A percentile compares a stretch with the other conserved stretches of the same genome.
These are phyloP conservation scores for Glaucomys volans DNA, from an alignment of 2,113 vertebrate species.

Conservation along the genomic window DNA sequence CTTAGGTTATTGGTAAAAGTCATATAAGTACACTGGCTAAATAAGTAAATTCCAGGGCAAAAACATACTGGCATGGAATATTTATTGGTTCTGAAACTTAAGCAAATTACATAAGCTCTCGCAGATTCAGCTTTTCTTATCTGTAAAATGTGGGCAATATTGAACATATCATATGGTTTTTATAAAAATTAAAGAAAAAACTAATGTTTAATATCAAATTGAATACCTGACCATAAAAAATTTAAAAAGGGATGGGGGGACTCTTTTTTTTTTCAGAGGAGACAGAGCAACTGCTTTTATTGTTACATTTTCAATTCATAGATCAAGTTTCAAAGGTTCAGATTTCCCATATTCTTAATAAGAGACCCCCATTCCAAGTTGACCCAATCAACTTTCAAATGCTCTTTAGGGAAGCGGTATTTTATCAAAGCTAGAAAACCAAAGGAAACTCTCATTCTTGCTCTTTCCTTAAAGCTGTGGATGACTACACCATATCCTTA, in stretches of 20 bases:
- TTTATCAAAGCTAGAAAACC: background rate
- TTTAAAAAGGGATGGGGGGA: background rate
- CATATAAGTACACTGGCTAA: background rate
- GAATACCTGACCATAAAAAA: too few species aligned
- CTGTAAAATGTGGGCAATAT: background rate
- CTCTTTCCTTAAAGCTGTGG: background rate
- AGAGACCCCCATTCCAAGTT: background rate
- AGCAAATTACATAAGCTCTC: background rate
- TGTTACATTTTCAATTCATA: constrained; percentile 35
- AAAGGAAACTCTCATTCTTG: background rate
- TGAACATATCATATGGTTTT: background rate
- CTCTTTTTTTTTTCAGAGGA: background rate
- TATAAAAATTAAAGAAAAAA: background rate
- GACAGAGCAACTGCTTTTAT: constrained; percentile 42
- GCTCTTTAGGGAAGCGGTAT: background rate
- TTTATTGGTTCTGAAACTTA: background rate
- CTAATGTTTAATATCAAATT: background rate
- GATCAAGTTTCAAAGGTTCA: constrained; percentile 19
- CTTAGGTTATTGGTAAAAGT: background rate
- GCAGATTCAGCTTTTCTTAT: background rate
- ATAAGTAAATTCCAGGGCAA: background rate
- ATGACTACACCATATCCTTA: too few species aligned
- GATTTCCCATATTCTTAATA: constrained; percentile 6
- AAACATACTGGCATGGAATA: background rate
- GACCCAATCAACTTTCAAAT: background rate